phyloP scores from a whole-genome alignment of 2,797 vertebrate genomes.

The Sebastes baramenuke region DNA sequence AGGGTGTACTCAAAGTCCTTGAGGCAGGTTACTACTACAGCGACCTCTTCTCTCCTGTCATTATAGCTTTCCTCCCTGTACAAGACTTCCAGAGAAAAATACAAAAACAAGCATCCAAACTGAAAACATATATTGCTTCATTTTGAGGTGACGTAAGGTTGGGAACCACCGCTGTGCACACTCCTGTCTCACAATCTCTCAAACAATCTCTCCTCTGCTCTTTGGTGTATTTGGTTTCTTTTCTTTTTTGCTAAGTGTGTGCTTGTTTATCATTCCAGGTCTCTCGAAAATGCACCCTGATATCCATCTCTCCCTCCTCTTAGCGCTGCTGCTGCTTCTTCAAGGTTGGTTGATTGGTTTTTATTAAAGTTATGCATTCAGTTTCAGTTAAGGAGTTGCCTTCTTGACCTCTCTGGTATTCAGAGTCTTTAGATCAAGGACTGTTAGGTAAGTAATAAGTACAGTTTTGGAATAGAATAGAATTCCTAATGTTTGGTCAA shows the following conservation, averaged over 20 bases:
- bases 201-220: background rate
- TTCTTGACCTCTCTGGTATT: background rate
- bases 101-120: background rate
- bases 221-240: background rate
- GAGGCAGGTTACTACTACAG: background rate
- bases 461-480: background rate
- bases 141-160: background rate
- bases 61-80: background rate
- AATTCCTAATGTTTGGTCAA: background rate
- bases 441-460: background rate
- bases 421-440: background rate
- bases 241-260: background rate
- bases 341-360: conserved; percentile 71
- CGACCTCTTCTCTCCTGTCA: background rate
- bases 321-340: conserved; percentile 69
- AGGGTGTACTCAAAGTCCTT: background rate
- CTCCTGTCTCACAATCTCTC: background rate
- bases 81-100: background rate
- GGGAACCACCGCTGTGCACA: background rate
- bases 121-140: background rate
- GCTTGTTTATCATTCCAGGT: conserved; percentile 67
- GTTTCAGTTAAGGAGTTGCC: background rate
- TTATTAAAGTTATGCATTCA: conserved; percentile 15
- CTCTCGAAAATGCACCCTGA: conserved; percentile 66
- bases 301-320: conserved; percentile 45